Conservation (phyloP, 2,113 vertebrate genomes). For the Paramisgurnus dabryanus region DNA sequence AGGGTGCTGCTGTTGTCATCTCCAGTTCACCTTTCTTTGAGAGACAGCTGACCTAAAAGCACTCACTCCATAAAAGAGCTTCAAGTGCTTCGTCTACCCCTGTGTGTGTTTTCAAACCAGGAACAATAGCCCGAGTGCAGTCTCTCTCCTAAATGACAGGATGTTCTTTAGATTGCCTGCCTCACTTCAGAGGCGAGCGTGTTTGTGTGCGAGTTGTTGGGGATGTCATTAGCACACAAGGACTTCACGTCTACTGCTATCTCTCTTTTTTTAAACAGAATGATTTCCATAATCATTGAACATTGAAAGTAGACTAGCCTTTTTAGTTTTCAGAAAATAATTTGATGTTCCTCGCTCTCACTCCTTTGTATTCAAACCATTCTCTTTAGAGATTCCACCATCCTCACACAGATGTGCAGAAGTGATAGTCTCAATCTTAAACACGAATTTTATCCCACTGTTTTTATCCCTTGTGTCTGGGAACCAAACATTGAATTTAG, state of each 20-base stretch:
- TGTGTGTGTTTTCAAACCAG: conserved; percentile 14
- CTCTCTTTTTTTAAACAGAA: background rate
- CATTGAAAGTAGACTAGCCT: conserved; percentile 8
- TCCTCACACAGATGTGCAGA: conserved; percentile 2
- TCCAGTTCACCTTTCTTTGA: conserved; percentile 35
- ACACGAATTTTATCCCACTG: background rate
- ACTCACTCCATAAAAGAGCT: conserved; percentile 30
- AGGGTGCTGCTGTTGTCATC: conserved; percentile 19
- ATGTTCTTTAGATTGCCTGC: conserved; percentile 25
- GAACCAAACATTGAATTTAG: conserved; percentile 7
- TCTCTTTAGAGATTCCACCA: conserved; percentile 16
- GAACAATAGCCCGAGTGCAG: conserved; percentile 16
- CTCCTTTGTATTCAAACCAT: conserved; percentile 19
- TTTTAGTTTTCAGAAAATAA: conserved; percentile 16
- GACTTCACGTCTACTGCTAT: background rate
- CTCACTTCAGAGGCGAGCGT: conserved; percentile 6
- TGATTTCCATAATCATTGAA: conserved; percentile 31
- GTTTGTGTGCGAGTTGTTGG: conserved; percentile 8
- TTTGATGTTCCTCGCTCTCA: background rate
- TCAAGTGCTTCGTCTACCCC: conserved; percentile 3
- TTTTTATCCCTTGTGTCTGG: background rate
- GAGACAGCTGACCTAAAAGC: conserved; percentile 38
- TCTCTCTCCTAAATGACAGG: conserved; percentile 16
- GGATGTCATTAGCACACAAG: conserved; percentile 17
- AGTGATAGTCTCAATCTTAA: background rate